Percentiles rank a stretch among this genome's conserved stretches.
phyloP scores from a whole-genome alignment of 2,797 vertebrate species.

The Xiphorhynchus erythropygius region DNA sequence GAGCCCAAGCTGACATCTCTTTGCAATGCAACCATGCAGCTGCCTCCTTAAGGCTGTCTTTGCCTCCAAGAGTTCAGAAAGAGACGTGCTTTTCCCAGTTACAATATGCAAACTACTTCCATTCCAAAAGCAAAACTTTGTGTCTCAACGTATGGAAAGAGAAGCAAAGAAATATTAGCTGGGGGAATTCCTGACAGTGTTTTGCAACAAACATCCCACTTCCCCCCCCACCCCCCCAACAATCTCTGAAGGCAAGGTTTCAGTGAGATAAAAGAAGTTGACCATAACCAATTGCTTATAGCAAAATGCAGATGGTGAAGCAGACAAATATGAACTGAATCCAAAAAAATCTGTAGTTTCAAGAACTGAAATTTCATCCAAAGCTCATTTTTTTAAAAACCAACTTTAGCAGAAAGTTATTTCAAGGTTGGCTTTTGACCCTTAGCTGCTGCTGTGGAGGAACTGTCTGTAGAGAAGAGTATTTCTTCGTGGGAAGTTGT shows the following conservation, averaged over 20 bases:
- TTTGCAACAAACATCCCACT: slow-evolving; percentile 11
- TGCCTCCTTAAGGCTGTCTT: neutral
- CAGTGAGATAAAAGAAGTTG: neutral
- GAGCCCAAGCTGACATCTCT: neutral
- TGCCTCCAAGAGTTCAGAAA: neutral
- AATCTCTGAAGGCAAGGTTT: neutral
- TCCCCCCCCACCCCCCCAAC: neutral
- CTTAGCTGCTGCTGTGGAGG: neutral
- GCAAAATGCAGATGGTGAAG: neutral
- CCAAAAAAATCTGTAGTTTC: neutral
- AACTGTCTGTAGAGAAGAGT: neutral
- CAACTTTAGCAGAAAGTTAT: neutral
- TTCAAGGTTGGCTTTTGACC: slow-evolving; percentile 17
- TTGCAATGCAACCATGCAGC: neutral
- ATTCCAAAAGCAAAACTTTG: neutral
- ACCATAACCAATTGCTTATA: neutral
- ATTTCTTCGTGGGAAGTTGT: neutral
- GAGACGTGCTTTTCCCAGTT: neutral
- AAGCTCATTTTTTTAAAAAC: neutral
- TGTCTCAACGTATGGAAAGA: neutral
- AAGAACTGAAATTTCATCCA: neutral
- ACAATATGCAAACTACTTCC: neutral
- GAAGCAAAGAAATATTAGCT: neutral
- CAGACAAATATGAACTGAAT: neutral
- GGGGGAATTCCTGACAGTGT: slow-evolving; percentile 42